Evolutionary conservation across 2,888 invertebrate genomes (phyloP).

Genomic region (Darwinula stevensoni): DNA sequence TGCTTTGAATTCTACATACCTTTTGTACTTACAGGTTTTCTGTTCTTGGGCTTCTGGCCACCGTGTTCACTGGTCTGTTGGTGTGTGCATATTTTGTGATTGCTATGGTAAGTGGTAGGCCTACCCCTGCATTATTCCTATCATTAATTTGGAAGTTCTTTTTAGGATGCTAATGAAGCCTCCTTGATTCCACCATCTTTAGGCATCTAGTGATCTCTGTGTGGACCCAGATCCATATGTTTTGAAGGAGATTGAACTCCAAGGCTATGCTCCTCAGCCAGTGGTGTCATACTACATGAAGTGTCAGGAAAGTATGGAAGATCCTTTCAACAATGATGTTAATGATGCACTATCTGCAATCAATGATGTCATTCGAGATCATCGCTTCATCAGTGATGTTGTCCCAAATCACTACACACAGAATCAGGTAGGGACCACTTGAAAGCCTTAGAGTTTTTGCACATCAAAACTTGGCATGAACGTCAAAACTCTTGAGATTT

Average conservation of each 20-base stretch:
- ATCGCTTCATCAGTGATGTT: not conserved
- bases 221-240: constrained; percentile 54
- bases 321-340: constrained; percentile 6
- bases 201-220: constrained; percentile 50
- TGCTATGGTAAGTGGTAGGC: constrained; percentile 37
- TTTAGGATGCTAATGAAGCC: not conserved
- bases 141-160: constrained; percentile 3
- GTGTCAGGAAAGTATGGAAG: constrained; percentile 6
- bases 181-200: constrained; percentile 7
- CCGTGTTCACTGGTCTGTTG: constrained; percentile 63
- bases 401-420: constrained; percentile 1
- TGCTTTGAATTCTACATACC: too few species aligned
- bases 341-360: too few species aligned
- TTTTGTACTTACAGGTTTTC: too few species aligned
- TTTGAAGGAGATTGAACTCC: constrained; percentile 1
- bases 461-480: too few species aligned
- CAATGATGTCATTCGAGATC: constrained; percentile 1
- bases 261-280: constrained; percentile 4
- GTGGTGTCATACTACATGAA: constrained; percentile 8
- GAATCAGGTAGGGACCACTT: not conserved
- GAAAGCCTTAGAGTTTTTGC: too few species aligned
- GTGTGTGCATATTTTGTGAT: constrained; percentile 57
- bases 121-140: constrained; percentile 3
- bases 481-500: too few species aligned
- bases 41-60: constrained; percentile 53